A percentile compares a stretch with the other conserved stretches of the same genome.
Evolutionary conservation across 2,113 vertebrate species (phyloP).

Genomic region (Limnothrissa miodon): DNA sequence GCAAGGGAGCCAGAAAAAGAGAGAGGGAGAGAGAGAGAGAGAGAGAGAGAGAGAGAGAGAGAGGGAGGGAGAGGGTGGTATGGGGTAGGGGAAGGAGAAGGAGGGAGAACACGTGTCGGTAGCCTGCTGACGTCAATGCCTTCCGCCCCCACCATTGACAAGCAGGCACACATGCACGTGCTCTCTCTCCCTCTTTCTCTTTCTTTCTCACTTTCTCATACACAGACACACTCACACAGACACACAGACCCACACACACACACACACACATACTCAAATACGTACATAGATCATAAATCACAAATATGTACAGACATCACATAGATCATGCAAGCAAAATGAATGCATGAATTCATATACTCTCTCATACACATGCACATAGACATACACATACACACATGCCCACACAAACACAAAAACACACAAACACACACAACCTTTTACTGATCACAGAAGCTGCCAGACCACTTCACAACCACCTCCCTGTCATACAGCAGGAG

Average conservation of each 20-base stretch:
- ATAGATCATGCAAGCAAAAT: constrained; percentile 15
- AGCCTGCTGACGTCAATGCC: constrained; percentile 43
- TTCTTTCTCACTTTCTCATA: neutral
- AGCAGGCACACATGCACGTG: constrained; percentile 21
- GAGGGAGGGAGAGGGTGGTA: neutral
- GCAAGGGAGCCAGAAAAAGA: neutral
- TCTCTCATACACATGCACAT: neutral
- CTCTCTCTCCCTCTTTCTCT: neutral
- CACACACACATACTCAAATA: constrained; percentile 1
- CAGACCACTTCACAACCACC: constrained; percentile 12
- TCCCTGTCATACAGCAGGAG: constrained; percentile 20
- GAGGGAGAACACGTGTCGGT: constrained; percentile 31
- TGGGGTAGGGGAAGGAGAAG: neutral
- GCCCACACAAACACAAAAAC: neutral
- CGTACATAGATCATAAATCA: neutral
- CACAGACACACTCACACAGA: neutral
- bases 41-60: neutral
- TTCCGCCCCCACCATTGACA: constrained; percentile 24
- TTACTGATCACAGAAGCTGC: constrained; percentile 36
- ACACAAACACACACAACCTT: neutral
- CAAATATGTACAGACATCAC: neutral
- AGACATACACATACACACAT: neutral
- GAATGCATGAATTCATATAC: neutral
- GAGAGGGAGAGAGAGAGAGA: neutral
- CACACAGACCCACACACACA: neutral